Evolutionary conservation across 2,113 vertebrate genomes (phyloP).

Genomic region (Spilogale gracilis): DNA sequence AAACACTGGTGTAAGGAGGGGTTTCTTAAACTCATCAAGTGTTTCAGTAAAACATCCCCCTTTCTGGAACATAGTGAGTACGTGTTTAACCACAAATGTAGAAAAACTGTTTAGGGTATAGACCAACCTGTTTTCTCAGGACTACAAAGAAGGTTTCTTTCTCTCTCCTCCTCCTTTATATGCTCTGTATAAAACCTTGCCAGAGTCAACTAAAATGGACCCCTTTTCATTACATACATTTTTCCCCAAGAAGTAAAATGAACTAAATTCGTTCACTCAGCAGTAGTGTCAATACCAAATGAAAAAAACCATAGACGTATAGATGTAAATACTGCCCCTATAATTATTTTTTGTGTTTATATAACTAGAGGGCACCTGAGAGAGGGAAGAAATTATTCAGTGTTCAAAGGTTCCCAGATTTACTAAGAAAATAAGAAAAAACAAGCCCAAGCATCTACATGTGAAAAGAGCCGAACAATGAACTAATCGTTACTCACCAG

Average conservation of each 20-base stretch:
- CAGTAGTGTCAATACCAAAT: conserved; percentile 59
- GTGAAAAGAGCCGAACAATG: conserved; percentile 52
- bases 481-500: conserved; percentile 53
- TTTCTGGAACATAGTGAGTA: conserved; percentile 46
- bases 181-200: conserved; percentile 41
- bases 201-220: conserved; percentile 64
- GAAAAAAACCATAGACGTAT: conserved; percentile 51
- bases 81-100: conserved; percentile 49
- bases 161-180: neutral
- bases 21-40: neutral
- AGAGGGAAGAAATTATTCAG: conserved; percentile 72
- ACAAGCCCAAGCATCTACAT: conserved; percentile 57
- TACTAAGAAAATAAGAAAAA: conserved; percentile 72
- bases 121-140: conserved; percentile 47
- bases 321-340: conserved; percentile 66
- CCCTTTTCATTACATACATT: conserved; percentile 42
- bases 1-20: neutral
- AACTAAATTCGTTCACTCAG: conserved; percentile 66
- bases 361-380: conserved; percentile 65
- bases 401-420: conserved; percentile 80
- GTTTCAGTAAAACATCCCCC: conserved; percentile 1
- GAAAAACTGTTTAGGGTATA: conserved; percentile 27
- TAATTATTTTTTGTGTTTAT: conserved; percentile 72
- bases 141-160: conserved; percentile 42
- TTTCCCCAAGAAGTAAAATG: conserved; percentile 69